These are phyloP conservation scores for Ammodytes marinus DNA, from an alignment of 2,113 vertebrate species.

Conservation along the genomic window DNA sequence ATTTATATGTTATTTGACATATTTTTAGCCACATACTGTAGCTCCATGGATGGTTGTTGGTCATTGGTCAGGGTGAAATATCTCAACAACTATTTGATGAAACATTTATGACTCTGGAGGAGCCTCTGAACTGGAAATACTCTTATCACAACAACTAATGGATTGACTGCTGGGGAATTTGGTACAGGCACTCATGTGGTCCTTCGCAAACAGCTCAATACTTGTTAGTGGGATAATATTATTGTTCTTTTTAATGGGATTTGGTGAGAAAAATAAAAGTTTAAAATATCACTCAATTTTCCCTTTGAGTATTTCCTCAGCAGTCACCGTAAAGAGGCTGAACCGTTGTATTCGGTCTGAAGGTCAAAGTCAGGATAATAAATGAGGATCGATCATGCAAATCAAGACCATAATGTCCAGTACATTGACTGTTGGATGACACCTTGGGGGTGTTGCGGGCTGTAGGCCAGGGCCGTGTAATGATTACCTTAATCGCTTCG, in stretches of 20 bases:
- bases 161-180: not conserved
- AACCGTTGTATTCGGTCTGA: not conserved
- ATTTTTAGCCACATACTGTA: not conserved
- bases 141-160: not conserved
- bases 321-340: not conserved
- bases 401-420: slow-evolving; percentile 21
- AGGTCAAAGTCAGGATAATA: slow-evolving; percentile 53
- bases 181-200: not conserved
- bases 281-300: not conserved
- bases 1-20: not conserved
- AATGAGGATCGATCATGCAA: slow-evolving; percentile 57
- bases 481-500: slow-evolving; percentile 35
- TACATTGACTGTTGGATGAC: slow-evolving; percentile 29
- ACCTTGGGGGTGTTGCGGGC: slow-evolving; percentile 14
- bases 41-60: not conserved
- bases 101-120: no score
- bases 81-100: no score
- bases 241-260: not conserved
- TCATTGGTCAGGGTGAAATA: not conserved
- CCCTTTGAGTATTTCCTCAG: not conserved
- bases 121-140: no score
- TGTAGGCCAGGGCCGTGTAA: slow-evolving; percentile 13
- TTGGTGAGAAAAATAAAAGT: not conserved
- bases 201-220: not conserved
- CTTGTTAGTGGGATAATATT: not conserved